Conservation (phyloP, 2,113 vertebrate species). For the Halichoerus grypus region DNA sequence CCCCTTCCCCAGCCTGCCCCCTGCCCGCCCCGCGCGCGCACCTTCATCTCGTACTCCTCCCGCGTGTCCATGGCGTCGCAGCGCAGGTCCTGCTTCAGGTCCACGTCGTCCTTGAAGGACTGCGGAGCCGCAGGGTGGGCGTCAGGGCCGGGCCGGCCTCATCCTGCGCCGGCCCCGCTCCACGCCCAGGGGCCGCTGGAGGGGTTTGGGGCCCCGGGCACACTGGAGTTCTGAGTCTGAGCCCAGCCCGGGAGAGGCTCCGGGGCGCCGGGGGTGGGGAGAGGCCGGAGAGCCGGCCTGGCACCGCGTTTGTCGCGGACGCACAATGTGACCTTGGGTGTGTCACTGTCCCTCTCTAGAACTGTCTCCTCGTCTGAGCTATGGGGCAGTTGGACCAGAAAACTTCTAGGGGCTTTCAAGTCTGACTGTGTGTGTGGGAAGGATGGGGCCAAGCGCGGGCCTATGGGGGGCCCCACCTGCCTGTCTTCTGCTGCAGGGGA, state of each 20-base stretch:
- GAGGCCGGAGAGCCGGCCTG: background rate
- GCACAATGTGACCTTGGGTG: background rate
- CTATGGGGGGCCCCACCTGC: too few relatives aligned
- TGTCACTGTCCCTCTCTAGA: background rate
- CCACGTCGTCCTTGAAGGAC: slow-evolving; percentile 96
- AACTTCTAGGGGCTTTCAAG: background rate
- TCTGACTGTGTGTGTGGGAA: background rate
- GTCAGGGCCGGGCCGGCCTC: background rate
- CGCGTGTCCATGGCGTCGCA: slow-evolving; percentile 95
- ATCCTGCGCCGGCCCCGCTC: background rate
- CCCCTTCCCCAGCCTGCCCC: background rate
- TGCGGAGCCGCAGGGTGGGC: slow-evolving; percentile 82
- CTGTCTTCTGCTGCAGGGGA: background rate
- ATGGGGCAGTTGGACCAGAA: background rate
- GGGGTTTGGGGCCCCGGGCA: background rate
- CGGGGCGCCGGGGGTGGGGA: background rate
- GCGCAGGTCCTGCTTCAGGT: slow-evolving; percentile 95
- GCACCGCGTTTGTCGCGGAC: background rate
- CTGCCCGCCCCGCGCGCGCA: slow-evolving; percentile 73
- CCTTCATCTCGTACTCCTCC: slow-evolving; percentile 98
- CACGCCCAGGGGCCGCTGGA: background rate
- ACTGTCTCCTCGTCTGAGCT: background rate
- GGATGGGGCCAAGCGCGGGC: background rate
- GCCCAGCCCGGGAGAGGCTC: background rate
- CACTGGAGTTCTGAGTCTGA: background rate